Evolutionary conservation across 2,113 vertebrate species (phyloP).

Genomic region (Nyctereutes procyonoides): DNA sequence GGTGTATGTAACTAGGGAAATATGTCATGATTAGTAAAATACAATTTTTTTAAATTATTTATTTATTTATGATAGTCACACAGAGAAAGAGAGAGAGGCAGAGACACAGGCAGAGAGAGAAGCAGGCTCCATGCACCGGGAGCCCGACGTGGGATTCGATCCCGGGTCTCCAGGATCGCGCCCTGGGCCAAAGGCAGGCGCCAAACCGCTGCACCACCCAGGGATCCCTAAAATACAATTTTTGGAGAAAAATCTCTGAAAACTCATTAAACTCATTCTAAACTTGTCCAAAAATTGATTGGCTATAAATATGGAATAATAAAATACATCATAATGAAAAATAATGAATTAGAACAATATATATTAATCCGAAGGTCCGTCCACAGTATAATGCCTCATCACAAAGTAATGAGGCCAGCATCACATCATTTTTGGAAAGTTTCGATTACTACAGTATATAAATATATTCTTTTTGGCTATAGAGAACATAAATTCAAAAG

Average conservation of each 20-base stretch:
- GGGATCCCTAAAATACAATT: neutral
- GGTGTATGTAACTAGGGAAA: neutral
- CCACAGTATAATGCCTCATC: neutral
- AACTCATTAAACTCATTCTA: neutral
- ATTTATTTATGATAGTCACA: no score
- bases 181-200: no score
- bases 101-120: no score
- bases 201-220: no score
- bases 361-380: neutral
- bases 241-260: neutral
- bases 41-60: no score
- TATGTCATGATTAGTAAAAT: neutral
- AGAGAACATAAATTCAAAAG: neutral
- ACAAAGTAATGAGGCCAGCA: neutral
- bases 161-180: no score
- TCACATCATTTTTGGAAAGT: neutral
- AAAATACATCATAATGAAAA: neutral
- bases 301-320: neutral
- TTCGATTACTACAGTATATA: neutral
- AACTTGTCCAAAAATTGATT: neutral
- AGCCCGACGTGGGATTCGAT: no score
- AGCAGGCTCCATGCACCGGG: no score
- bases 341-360: neutral
- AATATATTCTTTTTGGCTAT: neutral
- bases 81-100: no score